Conservation (phyloP, 2,797 vertebrate species). For the Podarcis lilfordi region DNA sequence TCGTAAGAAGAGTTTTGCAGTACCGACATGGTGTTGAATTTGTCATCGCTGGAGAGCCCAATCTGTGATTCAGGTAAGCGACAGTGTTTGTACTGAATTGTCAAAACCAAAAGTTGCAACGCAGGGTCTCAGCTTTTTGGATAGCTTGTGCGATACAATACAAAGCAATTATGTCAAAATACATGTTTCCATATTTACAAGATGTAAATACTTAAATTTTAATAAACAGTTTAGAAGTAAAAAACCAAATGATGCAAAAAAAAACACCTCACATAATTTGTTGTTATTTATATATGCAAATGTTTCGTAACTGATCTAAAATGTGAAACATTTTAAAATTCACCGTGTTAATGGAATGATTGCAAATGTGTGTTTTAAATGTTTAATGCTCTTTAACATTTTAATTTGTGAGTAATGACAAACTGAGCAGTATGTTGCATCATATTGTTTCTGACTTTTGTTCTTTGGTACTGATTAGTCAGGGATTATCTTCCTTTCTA, state of each 20-base stretch:
- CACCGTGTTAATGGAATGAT: background rate
- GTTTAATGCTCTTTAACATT: background rate
- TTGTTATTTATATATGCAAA: too few species aligned
- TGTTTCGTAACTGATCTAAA: too few species aligned
- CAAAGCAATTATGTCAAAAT: slow-evolving; percentile 16
- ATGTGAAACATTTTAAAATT: too few species aligned
- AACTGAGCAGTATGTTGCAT: background rate
- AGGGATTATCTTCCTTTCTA: background rate
- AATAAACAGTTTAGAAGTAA: background rate
- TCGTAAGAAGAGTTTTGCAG: too few species aligned
- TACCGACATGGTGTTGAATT: background rate
- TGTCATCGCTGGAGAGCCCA: background rate
- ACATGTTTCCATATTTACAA: slow-evolving; percentile 29
- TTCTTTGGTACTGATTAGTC: background rate
- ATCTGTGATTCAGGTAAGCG: background rate
- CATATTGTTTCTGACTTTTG: background rate
- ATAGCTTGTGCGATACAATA: background rate
- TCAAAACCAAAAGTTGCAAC: background rate
- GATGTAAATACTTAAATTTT: slow-evolving; percentile 16
- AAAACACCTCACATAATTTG: too few species aligned
- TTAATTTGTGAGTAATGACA: background rate
- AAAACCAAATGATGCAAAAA: too few species aligned
- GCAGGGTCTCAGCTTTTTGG: background rate
- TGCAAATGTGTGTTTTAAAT: too few species aligned
- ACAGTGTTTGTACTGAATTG: background rate